phyloP scores from a whole-genome alignment of 2,888 invertebrate genomes.

The Clunio marinus region DNA sequence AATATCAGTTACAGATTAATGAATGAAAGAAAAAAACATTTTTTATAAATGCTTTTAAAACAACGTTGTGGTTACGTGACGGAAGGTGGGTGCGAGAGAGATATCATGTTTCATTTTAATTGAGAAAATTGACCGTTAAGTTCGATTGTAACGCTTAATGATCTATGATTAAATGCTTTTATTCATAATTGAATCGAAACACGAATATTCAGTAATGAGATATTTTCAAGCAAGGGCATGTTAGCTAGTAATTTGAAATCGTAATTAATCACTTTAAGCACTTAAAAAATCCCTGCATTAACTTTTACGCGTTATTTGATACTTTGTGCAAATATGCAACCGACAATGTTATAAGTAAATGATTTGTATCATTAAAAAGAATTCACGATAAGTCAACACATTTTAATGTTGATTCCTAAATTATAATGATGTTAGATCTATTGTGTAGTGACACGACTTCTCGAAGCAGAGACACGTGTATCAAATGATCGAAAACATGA shows the following conservation, averaged over 20 bases:
- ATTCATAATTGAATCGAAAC: no score
- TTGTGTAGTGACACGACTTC: no score
- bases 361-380: background rate
- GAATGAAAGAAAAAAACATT: background rate
- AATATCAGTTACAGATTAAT: conserved; percentile 12
- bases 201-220: no score
- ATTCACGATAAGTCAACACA: background rate
- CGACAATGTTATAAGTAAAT: background rate
- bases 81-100: background rate
- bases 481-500: background rate
- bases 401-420: background rate
- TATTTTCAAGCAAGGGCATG: no score
- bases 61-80: background rate
- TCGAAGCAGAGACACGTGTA: background rate
- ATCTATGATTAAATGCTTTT: no score
- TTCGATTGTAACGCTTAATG: no score
- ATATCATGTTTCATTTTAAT: no score
- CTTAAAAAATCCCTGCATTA: background rate
- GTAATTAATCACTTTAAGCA: background rate
- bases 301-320: background rate
- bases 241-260: no score
- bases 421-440: conserved; percentile 32
- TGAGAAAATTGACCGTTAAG: no score
- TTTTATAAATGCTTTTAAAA: background rate
- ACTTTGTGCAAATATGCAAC: background rate